A percentile compares a stretch with the other conserved stretches of the same genome.
These are phyloP conservation scores for Himalopsyche japonica DNA, from an alignment of 2,888 invertebrate genomes.

Conservation along the genomic window DNA sequence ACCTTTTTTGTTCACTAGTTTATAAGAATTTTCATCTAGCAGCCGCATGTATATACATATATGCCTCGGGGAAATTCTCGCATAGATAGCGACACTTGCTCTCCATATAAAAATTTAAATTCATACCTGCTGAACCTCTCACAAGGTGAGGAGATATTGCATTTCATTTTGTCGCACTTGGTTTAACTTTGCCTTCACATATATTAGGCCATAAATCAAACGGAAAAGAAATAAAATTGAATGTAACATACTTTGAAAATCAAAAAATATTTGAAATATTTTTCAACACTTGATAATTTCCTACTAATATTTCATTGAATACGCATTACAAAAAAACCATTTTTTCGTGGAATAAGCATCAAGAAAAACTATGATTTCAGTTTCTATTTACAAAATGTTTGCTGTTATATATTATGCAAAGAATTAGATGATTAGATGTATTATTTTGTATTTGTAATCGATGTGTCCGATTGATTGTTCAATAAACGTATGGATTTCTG, in stretches of 20 bases:
- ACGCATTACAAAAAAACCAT: no score
- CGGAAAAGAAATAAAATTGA: background rate
- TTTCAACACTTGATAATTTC: no score
- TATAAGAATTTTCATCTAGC: background rate
- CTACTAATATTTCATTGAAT: no score
- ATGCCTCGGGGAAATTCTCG: background rate
- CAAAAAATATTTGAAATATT: background rate
- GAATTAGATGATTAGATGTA: no score
- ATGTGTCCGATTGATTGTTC: no score
- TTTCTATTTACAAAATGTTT: no score
- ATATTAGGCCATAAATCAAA: background rate
- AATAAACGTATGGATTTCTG: no score
- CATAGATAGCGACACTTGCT: background rate
- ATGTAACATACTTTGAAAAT: background rate
- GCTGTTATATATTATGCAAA: no score
- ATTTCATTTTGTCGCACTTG: constrained; percentile 19
- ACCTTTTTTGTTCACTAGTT: background rate
- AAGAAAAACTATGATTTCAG: no score
- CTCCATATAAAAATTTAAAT: constrained; percentile 14
- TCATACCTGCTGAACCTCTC: constrained; percentile 8
- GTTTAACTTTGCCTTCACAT: background rate
- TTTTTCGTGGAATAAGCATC: no score
- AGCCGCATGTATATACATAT: background rate
- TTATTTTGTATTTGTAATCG: no score
- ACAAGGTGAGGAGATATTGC: constrained; percentile 18